phyloP scores from a whole-genome alignment of 2,113 vertebrate genomes.

The Mustela lutreola region DNA sequence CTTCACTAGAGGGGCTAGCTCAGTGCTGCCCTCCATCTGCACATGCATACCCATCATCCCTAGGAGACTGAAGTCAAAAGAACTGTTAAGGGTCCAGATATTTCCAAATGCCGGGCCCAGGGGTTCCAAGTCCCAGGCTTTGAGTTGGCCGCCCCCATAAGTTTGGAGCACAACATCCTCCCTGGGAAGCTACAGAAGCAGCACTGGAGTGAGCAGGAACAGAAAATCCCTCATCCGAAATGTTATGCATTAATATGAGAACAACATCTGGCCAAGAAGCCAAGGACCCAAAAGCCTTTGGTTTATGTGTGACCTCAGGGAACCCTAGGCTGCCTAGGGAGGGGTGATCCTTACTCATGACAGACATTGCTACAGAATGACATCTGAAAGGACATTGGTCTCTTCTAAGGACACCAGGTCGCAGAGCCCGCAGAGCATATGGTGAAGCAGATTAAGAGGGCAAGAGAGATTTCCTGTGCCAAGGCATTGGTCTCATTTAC shows the following conservation, averaged over 20 bases:
- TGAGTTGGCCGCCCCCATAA: too few species aligned
- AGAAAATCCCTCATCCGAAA: constrained; percentile 79
- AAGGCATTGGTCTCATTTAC: neutral
- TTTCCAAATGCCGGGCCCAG: neutral
- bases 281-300: constrained; percentile 57
- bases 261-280: constrained; percentile 75
- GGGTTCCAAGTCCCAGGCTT: neutral
- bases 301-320: constrained; percentile 71
- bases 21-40: neutral
- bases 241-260: constrained; percentile 67
- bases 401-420: constrained; percentile 21
- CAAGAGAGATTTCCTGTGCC: constrained; percentile 54
- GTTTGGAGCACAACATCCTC: neutral
- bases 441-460: constrained; percentile 50
- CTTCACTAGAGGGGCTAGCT: neutral
- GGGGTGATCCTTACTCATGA: neutral
- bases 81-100: neutral
- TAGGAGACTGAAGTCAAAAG: neutral
- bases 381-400: constrained; percentile 33
- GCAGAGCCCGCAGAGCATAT: neutral
- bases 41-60: neutral
- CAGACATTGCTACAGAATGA: constrained; percentile 30
- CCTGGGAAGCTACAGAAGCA: neutral
- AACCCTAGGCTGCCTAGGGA: neutral
- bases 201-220: constrained; percentile 42